Conservation (phyloP, 2,888 invertebrate species). For the Harmothoe impar region DNA sequence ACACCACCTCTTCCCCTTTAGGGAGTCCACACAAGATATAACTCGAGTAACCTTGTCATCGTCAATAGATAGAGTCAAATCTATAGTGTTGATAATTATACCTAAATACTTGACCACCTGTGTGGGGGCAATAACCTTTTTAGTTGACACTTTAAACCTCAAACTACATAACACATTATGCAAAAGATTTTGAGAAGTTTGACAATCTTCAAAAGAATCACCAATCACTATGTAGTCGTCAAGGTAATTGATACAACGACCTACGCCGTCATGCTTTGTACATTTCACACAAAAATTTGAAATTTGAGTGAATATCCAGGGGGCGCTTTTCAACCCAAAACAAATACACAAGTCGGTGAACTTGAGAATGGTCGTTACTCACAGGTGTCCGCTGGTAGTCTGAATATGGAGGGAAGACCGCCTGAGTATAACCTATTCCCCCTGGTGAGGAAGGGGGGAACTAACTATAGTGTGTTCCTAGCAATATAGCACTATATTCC, state of each 20-base stretch:
- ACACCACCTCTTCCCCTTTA: neutral
- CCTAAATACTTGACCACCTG: neutral
- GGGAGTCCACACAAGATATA: neutral
- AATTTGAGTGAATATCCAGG: conserved; percentile 13
- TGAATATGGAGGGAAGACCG: no score
- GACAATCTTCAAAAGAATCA: neutral
- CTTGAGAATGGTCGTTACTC: no score
- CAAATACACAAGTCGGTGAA: no score
- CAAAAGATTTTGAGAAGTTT: neutral
- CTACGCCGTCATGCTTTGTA: neutral
- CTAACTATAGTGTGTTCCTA: no score
- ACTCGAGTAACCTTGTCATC: neutral
- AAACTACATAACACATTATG: neutral
- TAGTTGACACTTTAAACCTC: neutral
- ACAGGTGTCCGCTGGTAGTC: no score
- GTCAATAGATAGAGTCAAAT: neutral
- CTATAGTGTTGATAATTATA: neutral
- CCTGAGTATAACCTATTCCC: no score
- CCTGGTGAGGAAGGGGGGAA: no score
- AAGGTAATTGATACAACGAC: neutral
- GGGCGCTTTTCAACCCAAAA: neutral
- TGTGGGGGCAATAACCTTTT: neutral
- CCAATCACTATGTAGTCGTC: neutral
- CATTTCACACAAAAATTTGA: neutral
- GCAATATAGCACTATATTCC: no score